Conservation (phyloP, 1,140 invertebrate genomes). For the Dinoponera quadriceps region DNA sequence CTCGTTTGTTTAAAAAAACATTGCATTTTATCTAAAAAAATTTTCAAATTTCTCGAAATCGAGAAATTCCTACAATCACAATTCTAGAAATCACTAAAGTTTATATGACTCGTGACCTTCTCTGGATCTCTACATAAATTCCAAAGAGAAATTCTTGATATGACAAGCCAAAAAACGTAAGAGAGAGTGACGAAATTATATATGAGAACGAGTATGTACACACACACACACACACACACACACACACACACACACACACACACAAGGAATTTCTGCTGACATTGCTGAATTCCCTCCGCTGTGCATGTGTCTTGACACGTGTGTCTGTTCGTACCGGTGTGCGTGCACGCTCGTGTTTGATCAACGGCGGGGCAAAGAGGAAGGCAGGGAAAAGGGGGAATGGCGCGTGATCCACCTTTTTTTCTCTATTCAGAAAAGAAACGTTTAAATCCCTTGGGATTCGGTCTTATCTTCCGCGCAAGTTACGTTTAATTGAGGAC, state of each 20-base stretch:
- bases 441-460: constrained; percentile 45
- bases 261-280: constrained; percentile 63
- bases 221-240: too few relatives aligned
- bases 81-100: constrained; percentile 13
- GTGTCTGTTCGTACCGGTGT: background rate
- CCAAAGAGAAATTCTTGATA: too few relatives aligned
- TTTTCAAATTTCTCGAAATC: background rate
- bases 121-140: too few relatives aligned
- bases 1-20: too few relatives aligned
- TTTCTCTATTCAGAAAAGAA: constrained; percentile 30
- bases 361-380: background rate
- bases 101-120: background rate
- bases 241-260: too few relatives aligned
- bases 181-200: constrained; percentile 24
- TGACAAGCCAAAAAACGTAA: background rate
- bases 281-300: constrained; percentile 17
- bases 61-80: background rate
- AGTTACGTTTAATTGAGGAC: constrained; percentile 58
- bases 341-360: background rate
- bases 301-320: constrained; percentile 16
- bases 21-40: too few relatives aligned
- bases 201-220: background rate
- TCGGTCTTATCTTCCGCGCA: constrained; percentile 38
- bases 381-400: constrained; percentile 1
- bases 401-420: constrained; percentile 19